phyloP scores from a whole-genome alignment of 2,888 invertebrate species.

The Myathropa florea region DNA sequence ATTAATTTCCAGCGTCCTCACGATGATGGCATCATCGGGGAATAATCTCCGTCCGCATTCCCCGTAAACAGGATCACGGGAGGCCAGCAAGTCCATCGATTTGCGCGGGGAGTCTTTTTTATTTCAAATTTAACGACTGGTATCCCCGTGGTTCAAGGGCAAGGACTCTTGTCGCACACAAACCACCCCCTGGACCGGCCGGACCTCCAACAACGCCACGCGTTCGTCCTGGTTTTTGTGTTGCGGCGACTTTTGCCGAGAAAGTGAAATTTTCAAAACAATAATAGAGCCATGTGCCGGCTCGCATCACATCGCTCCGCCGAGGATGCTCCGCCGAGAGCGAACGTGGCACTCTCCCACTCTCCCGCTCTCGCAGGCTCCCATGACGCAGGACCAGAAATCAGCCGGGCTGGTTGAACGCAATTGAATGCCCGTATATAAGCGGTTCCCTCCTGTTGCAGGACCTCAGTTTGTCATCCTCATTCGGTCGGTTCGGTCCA shows the following conservation, averaged over 20 bases:
- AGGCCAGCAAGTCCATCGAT: constrained; percentile 3
- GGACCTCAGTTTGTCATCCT: constrained; percentile 38
- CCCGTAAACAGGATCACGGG: not conserved
- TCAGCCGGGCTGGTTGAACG: constrained; percentile 50
- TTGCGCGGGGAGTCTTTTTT: constrained; percentile 26
- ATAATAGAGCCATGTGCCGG: constrained; percentile 60
- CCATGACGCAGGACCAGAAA: constrained; percentile 54
- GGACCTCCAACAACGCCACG: constrained; percentile 60
- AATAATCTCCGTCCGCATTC: not conserved
- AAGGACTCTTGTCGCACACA: not conserved
- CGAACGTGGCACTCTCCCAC: not conserved
- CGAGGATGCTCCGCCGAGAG: not conserved
- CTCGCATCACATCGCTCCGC: no score
- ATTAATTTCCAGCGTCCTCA: not conserved
- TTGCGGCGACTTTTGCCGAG: not conserved
- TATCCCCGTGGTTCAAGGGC: constrained; percentile 37
- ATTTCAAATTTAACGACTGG: constrained; percentile 11
- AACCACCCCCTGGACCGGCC: not conserved
- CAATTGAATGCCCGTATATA: constrained; percentile 53
- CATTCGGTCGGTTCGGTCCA: constrained; percentile 45
- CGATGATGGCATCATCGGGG: no score
- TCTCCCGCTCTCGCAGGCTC: constrained; percentile 37
- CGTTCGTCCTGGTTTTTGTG: not conserved
- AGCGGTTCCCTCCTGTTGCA: constrained; percentile 34
- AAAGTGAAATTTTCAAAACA: constrained; percentile 66